Evolutionary conservation across 35 echinoderm and acorn worm species (phyloP), one percentile per base, ranked within the genome.

Genomic region (Heliocidaris tuberculata): DNA sequence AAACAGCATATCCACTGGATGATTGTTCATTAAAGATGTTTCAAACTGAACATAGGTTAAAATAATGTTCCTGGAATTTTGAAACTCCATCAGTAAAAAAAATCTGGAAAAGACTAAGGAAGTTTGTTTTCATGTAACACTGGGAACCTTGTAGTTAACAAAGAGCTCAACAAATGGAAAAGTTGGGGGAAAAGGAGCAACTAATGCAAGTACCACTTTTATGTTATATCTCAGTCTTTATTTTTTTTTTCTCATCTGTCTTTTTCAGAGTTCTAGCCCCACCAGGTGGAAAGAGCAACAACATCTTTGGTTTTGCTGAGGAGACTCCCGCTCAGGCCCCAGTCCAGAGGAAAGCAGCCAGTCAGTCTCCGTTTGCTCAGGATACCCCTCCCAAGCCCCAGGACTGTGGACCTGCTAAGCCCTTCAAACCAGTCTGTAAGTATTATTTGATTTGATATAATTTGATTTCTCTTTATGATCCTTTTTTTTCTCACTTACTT

Each of bases 261-360:
- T 89, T 47, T 47, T 47, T 47, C 87, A 89, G 87, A 89, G 87
- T 89, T 47, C 29, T 89, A 47, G 87, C 87, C 87, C 87, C 87
- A 42, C 87, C 87, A 32, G 87, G 87, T 89, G 87, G 87, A 32
- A 89, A 89, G 87, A 47, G 31, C 87, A 89, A 89, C 10, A 48
- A 47, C 24, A 42, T 89, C 87, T 89, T 89, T 89, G 87, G 87
- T 32, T 89, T 86, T 86, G 85, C 87, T 17, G 47, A 89, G 15
- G 87, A 89, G 31, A 32, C 31, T 17, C 31, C 87, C 2, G 87
- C 31, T 19, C 87, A n/a, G 15, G 12, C 87, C 5, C 87, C 21
- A 89, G 15, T 5, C 2, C 31, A 42, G 29, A 87, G 86, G 86
- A 30, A 87, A 21, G 32, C 29, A 12, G 19, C 86, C 24, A n/a